Conservation (phyloP, 1,140 invertebrate species). For the Polypedilum vanderplanki region DNA sequence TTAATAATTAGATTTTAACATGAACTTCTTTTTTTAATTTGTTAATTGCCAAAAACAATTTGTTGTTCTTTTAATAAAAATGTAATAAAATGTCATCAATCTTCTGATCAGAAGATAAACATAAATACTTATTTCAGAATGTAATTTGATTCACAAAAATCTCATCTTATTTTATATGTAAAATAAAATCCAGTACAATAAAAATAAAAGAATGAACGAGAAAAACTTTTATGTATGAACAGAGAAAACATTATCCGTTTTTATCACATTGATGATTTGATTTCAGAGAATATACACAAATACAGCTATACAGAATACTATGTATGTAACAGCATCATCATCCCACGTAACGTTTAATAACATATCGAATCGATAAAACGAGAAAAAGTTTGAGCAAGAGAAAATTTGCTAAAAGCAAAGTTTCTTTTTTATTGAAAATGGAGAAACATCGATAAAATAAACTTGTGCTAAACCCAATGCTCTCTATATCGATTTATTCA, state of each 20-base stretch:
- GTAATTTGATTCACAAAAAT: no score
- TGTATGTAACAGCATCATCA: no score
- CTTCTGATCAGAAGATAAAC: no score
- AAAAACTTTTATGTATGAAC: not conserved
- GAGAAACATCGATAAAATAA: slow-evolving; percentile 19
- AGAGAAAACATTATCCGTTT: not conserved
- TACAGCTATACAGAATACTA: not conserved
- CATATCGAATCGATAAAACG: slow-evolving; percentile 18
- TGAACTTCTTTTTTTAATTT: not conserved
- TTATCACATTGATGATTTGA: not conserved
- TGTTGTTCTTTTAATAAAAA: no score
- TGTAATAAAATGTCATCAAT: no score
- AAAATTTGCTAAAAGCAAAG: slow-evolving; percentile 3
- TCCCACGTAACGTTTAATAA: not conserved
- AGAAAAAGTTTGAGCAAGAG: not conserved
- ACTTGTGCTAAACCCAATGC: slow-evolving; percentile 10
- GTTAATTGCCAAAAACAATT: no score
- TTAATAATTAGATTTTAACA: slow-evolving; percentile 3
- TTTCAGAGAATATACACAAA: not conserved
- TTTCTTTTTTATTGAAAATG: slow-evolving; percentile 19
- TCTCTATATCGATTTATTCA: slow-evolving; percentile 19
- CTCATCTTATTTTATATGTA: not conserved
- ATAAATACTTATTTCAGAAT: no score
- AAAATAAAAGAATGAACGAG: slow-evolving; percentile 12
- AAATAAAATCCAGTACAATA: slow-evolving; percentile 12